phyloP scores from a whole-genome alignment of 2,888 invertebrate species.

The Dusona sp. region DNA sequence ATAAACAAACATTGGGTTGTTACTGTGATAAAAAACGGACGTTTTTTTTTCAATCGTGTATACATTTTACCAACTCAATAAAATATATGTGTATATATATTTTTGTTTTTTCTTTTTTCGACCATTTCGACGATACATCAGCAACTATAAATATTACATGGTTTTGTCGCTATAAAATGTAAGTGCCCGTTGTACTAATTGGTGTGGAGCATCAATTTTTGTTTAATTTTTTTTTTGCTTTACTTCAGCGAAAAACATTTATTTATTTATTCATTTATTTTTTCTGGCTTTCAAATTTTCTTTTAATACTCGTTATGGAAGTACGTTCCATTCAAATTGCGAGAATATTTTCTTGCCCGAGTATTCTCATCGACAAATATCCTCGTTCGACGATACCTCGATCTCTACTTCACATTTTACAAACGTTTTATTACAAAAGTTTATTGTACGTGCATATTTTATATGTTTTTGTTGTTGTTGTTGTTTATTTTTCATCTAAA shows the following conservation, averaged over 20 bases:
- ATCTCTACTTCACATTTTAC: constrained; percentile 68
- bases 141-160: constrained; percentile 60
- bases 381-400: constrained; percentile 56
- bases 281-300: not conserved
- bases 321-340: not conserved
- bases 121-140: constrained; percentile 70
- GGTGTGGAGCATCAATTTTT: constrained; percentile 59
- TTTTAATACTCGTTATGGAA: constrained; percentile 12
- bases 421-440: constrained; percentile 74
- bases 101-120: constrained; percentile 17
- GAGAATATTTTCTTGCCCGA: not conserved
- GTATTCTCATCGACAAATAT: constrained; percentile 39
- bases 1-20: constrained; percentile 40
- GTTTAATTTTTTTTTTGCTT: constrained; percentile 6
- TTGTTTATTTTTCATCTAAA: constrained; percentile 52
- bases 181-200: constrained; percentile 67
- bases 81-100: constrained; percentile 76
- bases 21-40: constrained; percentile 71
- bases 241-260: not conserved
- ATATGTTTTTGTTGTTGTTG: constrained; percentile 52
- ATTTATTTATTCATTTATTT: constrained; percentile 7
- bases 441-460: constrained; percentile 61
- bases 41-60: constrained; percentile 32
- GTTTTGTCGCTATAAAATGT: constrained; percentile 48
- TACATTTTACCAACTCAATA: constrained; percentile 75